These are phyloP conservation scores for Platycercus adscitus DNA, from an alignment of 2,113 vertebrate genomes.

Conservation along the genomic window DNA sequence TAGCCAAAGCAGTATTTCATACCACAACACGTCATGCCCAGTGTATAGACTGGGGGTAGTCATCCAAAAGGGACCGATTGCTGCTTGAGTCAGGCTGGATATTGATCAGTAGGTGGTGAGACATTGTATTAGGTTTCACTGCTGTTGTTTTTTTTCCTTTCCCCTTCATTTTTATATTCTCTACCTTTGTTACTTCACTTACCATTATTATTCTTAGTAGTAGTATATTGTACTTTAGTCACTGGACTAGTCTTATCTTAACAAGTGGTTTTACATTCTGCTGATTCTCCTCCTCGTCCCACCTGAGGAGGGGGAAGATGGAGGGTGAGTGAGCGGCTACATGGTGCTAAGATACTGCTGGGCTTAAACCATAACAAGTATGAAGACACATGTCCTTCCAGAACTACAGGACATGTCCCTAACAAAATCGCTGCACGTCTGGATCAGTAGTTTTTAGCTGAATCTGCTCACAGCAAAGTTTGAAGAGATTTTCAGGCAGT, in stretches of 20 bases:
- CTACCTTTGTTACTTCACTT: not conserved
- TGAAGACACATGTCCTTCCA: not conserved
- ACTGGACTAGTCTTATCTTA: not conserved
- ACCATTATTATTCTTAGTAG: not conserved
- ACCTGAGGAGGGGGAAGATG: not conserved
- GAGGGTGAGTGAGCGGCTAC: not conserved
- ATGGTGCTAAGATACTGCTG: not conserved
- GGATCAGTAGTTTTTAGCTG: not conserved
- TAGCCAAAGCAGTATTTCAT: not conserved
- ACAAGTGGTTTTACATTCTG: not conserved
- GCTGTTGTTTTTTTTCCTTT: not conserved
- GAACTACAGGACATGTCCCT: accelerated
- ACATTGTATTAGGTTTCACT: not conserved
- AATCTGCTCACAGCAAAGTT: not conserved
- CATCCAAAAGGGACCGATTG: accelerated
- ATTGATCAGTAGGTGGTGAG: not conserved
- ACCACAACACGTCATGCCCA: not conserved
- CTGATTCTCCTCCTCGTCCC: not conserved
- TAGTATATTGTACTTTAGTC: not conserved
- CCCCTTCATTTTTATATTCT: not conserved
- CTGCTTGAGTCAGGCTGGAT: not conserved
- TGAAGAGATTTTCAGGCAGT: not conserved
- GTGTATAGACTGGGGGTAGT: not conserved
- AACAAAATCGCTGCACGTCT: not conserved
- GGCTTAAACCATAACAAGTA: not conserved